Base-by-base conservation (phyloP, 1,140 invertebrate species). In the Littorina saxatilis region DNA sequence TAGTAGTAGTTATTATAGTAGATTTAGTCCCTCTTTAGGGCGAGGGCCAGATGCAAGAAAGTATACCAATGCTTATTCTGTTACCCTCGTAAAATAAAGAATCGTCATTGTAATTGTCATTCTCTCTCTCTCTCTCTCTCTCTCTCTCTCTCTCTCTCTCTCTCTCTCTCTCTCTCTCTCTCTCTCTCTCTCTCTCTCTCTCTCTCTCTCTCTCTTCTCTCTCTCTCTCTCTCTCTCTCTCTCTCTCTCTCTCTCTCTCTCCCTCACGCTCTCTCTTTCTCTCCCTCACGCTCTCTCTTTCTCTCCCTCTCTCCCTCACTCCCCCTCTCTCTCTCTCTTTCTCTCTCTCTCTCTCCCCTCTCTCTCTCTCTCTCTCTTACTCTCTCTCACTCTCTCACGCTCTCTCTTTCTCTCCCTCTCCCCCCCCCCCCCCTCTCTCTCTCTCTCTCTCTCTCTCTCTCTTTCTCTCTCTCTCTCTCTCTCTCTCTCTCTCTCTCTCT, bases 301-400 rank as follows among this genome's bases (percentile, higher is more conserved):
- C 20, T 50, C 47, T 50, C 20, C 47, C 20, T 50, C 47, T 50
- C 20, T 39, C n/a, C 15, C 27, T 37, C 9, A 27, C 27, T 66
- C 23, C 20, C 43, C 39, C 11, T 32, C 47, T 70, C 0, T 32
- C 20, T 1, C 23, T 70, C 20, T 20, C 13, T 29, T 9, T 79
- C n/a, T 27, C n/a, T 79, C 35, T 70, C 90, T 85, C 87, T 77
- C 93, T 94, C 68, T 9, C 11, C 32, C 47, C 23, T 27, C 27
- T 52, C 50, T 27, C 47, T 47, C 27, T 76, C 15, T 23, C 23
- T 47, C 35, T 43, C 43, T 50, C 13, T 52, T 20, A 92, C 94
- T 93, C 93, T 89, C 92, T 93, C 29, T 79, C 40, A 17, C n/a
- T 27, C 17, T 52, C 27, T n/a, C n/a, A n/a, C n/a, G n/a, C n/a